Percentiles rank a stretch among this genome's conserved stretches.
Evolutionary conservation across 2,113 vertebrate species (phyloP).

Genomic region (Carettochelys insculpta): DNA sequence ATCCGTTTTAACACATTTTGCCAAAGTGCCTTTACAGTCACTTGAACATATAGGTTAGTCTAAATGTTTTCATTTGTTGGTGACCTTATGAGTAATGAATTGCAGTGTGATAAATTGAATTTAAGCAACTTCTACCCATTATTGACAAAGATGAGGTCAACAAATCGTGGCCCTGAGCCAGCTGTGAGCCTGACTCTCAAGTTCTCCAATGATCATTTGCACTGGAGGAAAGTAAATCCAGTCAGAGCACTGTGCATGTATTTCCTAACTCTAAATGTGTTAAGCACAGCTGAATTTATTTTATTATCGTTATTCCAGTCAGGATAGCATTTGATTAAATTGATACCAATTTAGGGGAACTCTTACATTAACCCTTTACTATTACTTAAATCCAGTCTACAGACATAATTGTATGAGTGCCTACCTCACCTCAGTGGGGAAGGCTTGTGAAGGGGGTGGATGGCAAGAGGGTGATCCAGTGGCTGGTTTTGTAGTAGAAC

Average conservation of each 20-base stretch:
- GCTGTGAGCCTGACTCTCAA: background rate
- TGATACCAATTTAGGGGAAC: background rate
- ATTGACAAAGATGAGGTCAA: background rate
- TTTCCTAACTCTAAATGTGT: background rate
- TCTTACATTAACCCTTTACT: background rate
- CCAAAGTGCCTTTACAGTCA: background rate
- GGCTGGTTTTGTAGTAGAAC: background rate
- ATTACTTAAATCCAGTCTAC: background rate
- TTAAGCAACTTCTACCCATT: background rate
- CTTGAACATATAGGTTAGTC: background rate
- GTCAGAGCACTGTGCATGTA: background rate
- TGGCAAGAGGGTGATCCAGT: no score
- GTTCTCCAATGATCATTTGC: background rate
- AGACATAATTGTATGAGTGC: background rate
- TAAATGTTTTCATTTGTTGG: slow-evolving; percentile 10
- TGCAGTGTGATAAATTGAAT: background rate
- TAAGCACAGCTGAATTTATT: background rate
- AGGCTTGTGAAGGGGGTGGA: background rate
- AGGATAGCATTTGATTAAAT: background rate
- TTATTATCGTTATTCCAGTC: background rate
- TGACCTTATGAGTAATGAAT: slow-evolving; percentile 10
- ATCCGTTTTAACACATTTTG: background rate
- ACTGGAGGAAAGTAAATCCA: background rate
- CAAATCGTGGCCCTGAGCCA: background rate
- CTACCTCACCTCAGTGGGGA: background rate